A percentile compares a stretch with the other conserved stretches of the same genome.
Conservation (phyloP, 2,113 vertebrate genomes). For the Anhinga rufa region DNA sequence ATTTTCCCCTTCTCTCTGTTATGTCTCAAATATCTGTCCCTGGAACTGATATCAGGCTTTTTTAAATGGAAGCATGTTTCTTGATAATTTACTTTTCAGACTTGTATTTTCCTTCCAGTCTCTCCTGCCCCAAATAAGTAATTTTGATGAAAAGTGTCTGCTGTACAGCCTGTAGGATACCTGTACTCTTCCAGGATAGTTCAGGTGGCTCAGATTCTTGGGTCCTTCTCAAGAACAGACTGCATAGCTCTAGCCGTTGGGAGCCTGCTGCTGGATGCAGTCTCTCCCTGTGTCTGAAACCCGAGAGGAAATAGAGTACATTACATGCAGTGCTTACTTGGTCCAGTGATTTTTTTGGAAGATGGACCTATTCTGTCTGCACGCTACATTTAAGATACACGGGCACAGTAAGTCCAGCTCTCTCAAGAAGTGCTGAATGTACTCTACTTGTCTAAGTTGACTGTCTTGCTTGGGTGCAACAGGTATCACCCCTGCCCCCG, state of each 20-base stretch:
- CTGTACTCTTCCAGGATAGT: background rate
- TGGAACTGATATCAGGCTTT: background rate
- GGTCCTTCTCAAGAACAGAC: background rate
- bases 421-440: background rate
- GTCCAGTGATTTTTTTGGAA: background rate
- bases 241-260: background rate
- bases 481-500: background rate
- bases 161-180: background rate
- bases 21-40: background rate
- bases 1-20: background rate
- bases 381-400: background rate
- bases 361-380: background rate
- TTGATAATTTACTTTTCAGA: conserved; percentile 12
- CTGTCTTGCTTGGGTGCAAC: background rate
- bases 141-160: background rate
- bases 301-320: background rate
- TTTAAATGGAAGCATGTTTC: background rate
- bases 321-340: background rate
- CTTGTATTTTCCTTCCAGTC: background rate
- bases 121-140: background rate
- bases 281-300: background rate
- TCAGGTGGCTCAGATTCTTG: background rate
- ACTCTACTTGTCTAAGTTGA: background rate
- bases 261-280: background rate
- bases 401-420: background rate